These are phyloP conservation scores for Drosophila yooni DNA, from an alignment of 2,888 invertebrate species.

Conservation along the genomic window DNA sequence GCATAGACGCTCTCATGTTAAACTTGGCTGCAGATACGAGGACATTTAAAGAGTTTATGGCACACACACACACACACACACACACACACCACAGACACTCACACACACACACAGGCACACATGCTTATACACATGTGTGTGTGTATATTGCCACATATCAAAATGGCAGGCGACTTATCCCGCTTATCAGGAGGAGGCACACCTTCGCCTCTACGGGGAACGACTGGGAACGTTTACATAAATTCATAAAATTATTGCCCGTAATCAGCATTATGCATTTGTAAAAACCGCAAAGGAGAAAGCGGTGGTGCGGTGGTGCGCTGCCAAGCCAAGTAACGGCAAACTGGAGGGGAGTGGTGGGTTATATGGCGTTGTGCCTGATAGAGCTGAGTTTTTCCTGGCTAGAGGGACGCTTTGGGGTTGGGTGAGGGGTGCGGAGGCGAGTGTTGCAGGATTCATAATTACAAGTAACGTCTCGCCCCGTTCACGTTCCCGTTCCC, in stretches of 20 bases:
- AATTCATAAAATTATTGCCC: conserved; percentile 83
- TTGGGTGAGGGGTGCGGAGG: background rate
- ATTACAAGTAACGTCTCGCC: conserved; percentile 46
- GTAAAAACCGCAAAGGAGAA: conserved; percentile 78
- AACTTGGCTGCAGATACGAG: conserved; percentile 44
- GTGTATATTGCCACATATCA: conserved; percentile 20
- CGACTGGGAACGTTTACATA: conserved; percentile 69
- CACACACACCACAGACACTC: conserved; percentile 1
- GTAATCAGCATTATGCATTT: conserved; percentile 84
- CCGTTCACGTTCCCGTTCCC: conserved; percentile 1
- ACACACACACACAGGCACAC: background rate
- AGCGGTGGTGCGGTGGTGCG: conserved; percentile 29
- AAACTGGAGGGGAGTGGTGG: background rate
- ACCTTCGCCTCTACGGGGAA: conserved; percentile 34
- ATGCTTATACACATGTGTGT: background rate
- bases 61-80: conserved; percentile 14
- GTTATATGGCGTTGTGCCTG: background rate
- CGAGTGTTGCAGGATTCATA: conserved; percentile 34
- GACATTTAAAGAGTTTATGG: conserved; percentile 54
- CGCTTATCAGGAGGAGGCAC: conserved; percentile 56
- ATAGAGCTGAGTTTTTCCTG: background rate
- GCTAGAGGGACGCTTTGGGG: background rate
- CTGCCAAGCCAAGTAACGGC: background rate
- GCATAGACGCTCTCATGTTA: conserved; percentile 28
- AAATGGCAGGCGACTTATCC: conserved; percentile 39